Conservation (phyloP, 2,113 vertebrate genomes). For the Halcyon malimbica region DNA sequence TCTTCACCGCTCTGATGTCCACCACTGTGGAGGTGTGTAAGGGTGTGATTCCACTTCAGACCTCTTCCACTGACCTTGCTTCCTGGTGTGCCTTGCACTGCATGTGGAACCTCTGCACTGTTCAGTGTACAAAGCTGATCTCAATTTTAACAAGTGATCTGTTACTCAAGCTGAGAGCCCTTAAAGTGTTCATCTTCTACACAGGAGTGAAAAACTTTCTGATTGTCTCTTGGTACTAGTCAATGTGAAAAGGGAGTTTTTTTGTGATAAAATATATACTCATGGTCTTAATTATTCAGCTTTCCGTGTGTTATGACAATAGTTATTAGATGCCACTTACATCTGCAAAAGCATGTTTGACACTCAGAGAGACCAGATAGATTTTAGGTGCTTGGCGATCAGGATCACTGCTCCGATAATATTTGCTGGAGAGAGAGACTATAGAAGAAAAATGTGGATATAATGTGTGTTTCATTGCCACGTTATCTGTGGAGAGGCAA, state of each 20-base stretch:
- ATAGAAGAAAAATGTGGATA: not conserved
- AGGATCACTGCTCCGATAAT: not conserved
- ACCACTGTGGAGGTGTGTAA: not conserved
- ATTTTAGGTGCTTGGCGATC: not conserved
- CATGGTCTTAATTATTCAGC: not conserved
- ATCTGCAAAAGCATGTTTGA: not conserved
- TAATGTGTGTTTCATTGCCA: not conserved
- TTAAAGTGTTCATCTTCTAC: not conserved
- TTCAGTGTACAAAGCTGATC: not conserved
- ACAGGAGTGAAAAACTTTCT: not conserved
- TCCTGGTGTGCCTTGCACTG: rapidly evolving
- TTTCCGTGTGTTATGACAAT: not conserved
- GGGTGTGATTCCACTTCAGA: not conserved
- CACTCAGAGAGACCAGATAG: not conserved
- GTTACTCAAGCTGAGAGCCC: not conserved
- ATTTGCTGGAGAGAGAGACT: not conserved
- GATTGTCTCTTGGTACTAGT: not conserved
- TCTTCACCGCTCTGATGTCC: not conserved
- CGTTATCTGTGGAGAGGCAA: not conserved
- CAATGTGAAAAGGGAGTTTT: not conserved
- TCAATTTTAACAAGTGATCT: not conserved
- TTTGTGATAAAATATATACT: not conserved
- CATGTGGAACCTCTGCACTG: not conserved
- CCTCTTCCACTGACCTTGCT: not conserved
- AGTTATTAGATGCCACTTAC: not conserved